Percentiles rank a stretch among this genome's conserved stretches.
These are phyloP conservation scores for Temnothorax rugatulus DNA, from an alignment of 2,888 invertebrate genomes.

Conservation along the genomic window DNA sequence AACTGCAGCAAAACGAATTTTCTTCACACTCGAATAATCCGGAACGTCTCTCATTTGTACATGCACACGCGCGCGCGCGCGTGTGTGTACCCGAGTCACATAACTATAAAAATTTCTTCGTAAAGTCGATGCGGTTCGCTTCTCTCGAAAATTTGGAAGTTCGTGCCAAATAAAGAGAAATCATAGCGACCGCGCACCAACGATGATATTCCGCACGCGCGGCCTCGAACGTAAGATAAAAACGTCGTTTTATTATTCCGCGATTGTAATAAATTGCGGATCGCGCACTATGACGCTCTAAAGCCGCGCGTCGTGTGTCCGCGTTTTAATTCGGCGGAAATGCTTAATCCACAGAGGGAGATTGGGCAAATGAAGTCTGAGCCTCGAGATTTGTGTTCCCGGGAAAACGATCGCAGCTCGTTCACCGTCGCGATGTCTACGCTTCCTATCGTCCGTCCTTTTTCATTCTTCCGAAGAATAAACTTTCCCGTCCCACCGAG, in stretches of 20 bases:
- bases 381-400: constrained; percentile 40
- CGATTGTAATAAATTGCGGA: constrained; percentile 13
- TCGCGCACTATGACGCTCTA: not conserved
- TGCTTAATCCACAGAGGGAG: constrained; percentile 27
- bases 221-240: constrained; percentile 43
- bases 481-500: constrained; percentile 30
- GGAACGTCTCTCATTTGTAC: not conserved
- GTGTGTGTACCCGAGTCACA: not conserved
- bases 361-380: constrained; percentile 38
- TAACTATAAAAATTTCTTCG: constrained; percentile 46
- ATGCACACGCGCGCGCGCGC: not conserved
- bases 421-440: constrained; percentile 13
- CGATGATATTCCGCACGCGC: constrained; percentile 5
- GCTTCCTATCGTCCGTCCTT: constrained; percentile 3
- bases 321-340: constrained; percentile 18
- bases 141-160: constrained; percentile 27
- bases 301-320: not conserved
- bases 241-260: constrained; percentile 12
- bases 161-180: constrained; percentile 39
- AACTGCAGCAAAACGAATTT: constrained; percentile 37
- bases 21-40: constrained; percentile 34
- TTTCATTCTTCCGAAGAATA: constrained; percentile 18
- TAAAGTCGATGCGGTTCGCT: constrained; percentile 41
- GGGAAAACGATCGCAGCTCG: constrained; percentile 4
- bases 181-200: not conserved